Evolutionary conservation across 2,113 vertebrate species (phyloP), one percentile per base, ranked within the genome.

Genomic region (Callocephalon fimbriatum): DNA sequence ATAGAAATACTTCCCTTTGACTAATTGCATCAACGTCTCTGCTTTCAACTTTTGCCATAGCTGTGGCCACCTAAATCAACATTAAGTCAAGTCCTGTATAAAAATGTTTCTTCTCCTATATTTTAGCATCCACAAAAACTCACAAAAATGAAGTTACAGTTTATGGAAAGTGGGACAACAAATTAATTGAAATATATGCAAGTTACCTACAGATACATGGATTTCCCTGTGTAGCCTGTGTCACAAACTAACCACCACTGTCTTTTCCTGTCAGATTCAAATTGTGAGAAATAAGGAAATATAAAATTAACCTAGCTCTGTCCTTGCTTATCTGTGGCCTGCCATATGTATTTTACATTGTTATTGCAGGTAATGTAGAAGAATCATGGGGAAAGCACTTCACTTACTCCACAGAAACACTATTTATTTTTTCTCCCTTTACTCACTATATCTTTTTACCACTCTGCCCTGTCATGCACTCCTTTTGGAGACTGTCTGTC

Each of bases 401-500:
- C 12, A 32, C 16, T 42, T 83, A 32, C 53, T 58, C 78, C 71
- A 63, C 31, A 91, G 50, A 86, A 95, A 63, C 15, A 25, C 25
- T 47, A 3, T 62, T 58, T 21, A 21, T 59, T 38, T 12, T 3
- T 1, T 3, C 9, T 7, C 7, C 6, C 13, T 75, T 84, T 84
- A 81, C 29, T 95, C 26, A 22, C 65, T 84, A 0, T 78, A 25
- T 72, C 65, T 54, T 93, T 83, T 93, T 78, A 89, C 65, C 38
- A 56, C 51, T 61, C 56, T 78, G 56, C 40, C 73, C 84, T 94
- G 71, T 92, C 88, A 66, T 80, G 63, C 19, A 9, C 70, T 86
- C 65, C 76, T 85, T 91, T 94, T 93, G 91, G 84, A 93, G 83
- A 93, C 53, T 73, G 66, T 42, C 86, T 94, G 94, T 96, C 94